These are phyloP conservation scores for Cyprinella venusta DNA, from an alignment of 2,797 vertebrate genomes.

Conservation along the genomic window DNA sequence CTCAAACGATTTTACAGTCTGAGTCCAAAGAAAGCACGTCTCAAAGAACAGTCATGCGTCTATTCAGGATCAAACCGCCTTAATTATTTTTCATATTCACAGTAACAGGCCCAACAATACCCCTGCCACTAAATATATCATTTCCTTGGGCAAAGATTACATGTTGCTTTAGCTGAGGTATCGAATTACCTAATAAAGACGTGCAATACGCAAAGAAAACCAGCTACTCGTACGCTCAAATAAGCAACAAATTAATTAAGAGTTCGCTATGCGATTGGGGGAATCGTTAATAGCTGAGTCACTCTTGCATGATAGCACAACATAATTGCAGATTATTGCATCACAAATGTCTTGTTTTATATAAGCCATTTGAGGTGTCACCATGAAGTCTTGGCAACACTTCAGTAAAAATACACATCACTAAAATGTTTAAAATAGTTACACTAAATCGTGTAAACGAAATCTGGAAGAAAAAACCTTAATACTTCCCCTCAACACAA, in stretches of 20 bases:
- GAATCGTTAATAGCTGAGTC: conserved; percentile 52
- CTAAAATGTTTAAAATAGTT: conserved; percentile 25
- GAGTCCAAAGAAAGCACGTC: conserved; percentile 69
- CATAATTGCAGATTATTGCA: conserved; percentile 58
- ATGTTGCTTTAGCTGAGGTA: conserved; percentile 50
- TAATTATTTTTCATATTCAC: conserved; percentile 81
- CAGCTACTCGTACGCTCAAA: conserved; percentile 49
- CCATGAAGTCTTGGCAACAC: conserved; percentile 33
- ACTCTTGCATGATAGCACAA: conserved; percentile 52
- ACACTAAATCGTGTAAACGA: conserved; percentile 1
- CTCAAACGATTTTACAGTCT: conserved; percentile 78
- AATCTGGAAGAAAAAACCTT: conserved; percentile 9
- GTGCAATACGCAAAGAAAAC: conserved; percentile 43
- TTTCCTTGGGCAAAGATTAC: conserved; percentile 61
- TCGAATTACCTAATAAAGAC: conserved; percentile 59
- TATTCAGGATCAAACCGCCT: conserved; percentile 78
- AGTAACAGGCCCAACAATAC: conserved; percentile 76
- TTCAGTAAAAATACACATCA: conserved; percentile 33
- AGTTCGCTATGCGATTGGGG: conserved; percentile 42
- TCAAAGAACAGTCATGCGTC: conserved; percentile 67
- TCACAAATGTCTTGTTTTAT: conserved; percentile 50
- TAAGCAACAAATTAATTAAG: conserved; percentile 63
- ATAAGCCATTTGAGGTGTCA: conserved; percentile 40
- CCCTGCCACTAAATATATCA: conserved; percentile 59
- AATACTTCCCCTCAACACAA: conserved; percentile 3